Base-by-base conservation (phyloP, 23 tunicate species). In the Styela clava region DNA sequence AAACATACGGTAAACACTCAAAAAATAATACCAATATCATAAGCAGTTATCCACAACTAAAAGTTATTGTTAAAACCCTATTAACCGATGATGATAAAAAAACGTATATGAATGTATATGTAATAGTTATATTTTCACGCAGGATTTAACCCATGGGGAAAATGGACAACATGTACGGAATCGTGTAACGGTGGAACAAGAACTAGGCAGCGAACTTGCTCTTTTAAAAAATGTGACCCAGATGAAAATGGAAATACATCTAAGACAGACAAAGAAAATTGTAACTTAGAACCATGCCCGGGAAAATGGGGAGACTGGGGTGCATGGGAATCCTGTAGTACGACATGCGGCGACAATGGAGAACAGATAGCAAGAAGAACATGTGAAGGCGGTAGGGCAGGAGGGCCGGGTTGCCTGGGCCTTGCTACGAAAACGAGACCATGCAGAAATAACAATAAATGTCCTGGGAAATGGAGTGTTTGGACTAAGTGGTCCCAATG, bases 81-180 rank as follows among this genome's bases (percentile, higher is more conserved):
- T n/a, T n/a, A n/a, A n/a, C n/a, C n/a, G n/a, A n/a, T n/a, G n/a
- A n/a, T n/a, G n/a, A n/a, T n/a, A 44, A 44, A 44, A 7, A 12
- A 12, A 44, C 9, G 9, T 12, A 44, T 44, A 12, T 44, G 56
- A 44, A 5, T 7, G 7, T 44, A 7, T 12, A 5, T 44, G 56
- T 12, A 44, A 44, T 5, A 12, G 56, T 44, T 5, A 44, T 5
- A 44, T 12, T 5, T 44, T 7, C 7, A 5, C 12, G 12, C 70
- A 78, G 87, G 72, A 28, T 88, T 83, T 44, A 35, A 61, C 2
- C 67, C 64, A 2, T 88, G 93, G 93, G 28, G 84, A 23, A 34
- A 56, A 0, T 88, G 61, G 51, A 71, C 74, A 2, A 19, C 65
- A 12, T 88, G 93, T 72, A 64, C 71, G 2, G 76, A 28, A 2